These are phyloP conservation scores for Eudorcas thomsonii DNA, from an alignment of 2,113 vertebrate genomes.

Conservation along the genomic window DNA sequence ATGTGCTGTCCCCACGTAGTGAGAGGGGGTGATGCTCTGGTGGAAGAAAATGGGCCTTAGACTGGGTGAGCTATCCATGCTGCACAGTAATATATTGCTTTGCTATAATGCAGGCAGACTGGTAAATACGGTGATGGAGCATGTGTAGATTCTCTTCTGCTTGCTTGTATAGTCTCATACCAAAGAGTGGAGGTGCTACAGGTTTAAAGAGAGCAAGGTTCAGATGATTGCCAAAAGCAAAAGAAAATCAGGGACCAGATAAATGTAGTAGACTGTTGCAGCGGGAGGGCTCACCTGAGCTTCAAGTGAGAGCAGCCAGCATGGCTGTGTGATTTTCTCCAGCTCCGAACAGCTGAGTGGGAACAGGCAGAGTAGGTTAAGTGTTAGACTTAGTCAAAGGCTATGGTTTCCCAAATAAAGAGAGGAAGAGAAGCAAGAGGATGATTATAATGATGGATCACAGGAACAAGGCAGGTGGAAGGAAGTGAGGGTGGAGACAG, in stretches of 20 bases:
- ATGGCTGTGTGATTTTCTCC: neutral
- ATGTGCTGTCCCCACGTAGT: neutral
- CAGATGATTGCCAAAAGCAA: neutral
- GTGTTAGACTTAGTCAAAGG: neutral
- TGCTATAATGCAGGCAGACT: neutral
- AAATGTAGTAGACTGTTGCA: neutral
- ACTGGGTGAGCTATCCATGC: neutral
- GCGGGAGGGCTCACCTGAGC: neutral
- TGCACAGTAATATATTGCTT: neutral
- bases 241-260: neutral
- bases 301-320: neutral
- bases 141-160: neutral
- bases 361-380: neutral
- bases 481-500: neutral
- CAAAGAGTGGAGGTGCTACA: neutral
- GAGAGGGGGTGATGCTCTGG: neutral
- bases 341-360: neutral
- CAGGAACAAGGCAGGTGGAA: neutral
- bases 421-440: neutral
- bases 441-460: neutral
- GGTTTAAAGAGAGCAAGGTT: neutral
- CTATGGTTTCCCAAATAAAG: neutral
- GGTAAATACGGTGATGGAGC: neutral
- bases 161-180: neutral
- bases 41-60: neutral